These are phyloP conservation scores for Phthorimaea operculella DNA, from an alignment of 1,140 invertebrate genomes.

Conservation along the genomic window DNA sequence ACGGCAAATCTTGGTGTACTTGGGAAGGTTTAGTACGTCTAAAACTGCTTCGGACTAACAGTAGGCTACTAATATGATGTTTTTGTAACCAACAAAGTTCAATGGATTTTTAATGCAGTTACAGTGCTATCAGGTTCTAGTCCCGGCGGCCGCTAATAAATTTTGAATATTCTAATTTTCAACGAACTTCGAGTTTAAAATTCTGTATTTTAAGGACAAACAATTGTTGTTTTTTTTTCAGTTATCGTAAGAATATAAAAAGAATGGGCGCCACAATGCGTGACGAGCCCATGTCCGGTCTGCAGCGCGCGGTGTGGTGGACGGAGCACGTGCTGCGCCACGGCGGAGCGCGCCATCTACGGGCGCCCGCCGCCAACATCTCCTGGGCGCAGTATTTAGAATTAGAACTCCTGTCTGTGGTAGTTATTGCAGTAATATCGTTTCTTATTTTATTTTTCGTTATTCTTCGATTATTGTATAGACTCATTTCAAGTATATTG, in stretches of 20 bases:
- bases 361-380: constrained; percentile 21
- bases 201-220: too few relatives aligned
- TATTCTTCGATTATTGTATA: not conserved
- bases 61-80: too few relatives aligned
- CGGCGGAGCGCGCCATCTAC: constrained; percentile 47
- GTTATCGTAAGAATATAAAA: constrained; percentile 35
- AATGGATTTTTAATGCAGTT: too few relatives aligned
- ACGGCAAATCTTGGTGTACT: too few relatives aligned
- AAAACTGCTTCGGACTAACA: too few relatives aligned
- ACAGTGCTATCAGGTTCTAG: too few relatives aligned
- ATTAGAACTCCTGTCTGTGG: not conserved
- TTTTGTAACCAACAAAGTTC: too few relatives aligned
- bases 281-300: constrained; percentile 16
- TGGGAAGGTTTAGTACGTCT: too few relatives aligned
- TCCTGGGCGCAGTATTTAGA: constrained; percentile 12
- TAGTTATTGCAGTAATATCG: not conserved
- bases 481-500: not conserved
- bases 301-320: constrained; percentile 65
- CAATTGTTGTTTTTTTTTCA: not conserved
- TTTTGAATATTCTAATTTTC: too few relatives aligned
- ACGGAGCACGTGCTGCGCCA: constrained; percentile 66
- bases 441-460: not conserved
- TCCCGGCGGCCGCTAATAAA: too few relatives aligned
- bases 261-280: constrained; percentile 27
- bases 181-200: too few relatives aligned